phyloP scores from a whole-genome alignment of 2,888 invertebrate species.

The Lycophotia porphyrea region DNA sequence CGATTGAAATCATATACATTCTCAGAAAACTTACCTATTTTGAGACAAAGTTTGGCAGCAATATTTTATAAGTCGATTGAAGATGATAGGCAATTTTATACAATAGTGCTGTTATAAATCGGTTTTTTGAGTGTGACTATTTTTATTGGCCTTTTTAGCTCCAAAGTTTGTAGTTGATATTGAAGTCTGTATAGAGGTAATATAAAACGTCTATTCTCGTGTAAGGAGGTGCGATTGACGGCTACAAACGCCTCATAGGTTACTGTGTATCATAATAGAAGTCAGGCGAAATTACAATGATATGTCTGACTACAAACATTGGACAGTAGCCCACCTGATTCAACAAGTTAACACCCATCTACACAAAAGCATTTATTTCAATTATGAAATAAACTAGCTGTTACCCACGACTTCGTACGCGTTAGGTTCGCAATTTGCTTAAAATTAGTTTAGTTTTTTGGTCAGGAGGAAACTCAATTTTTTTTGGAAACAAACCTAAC shows the following conservation, averaged over 20 bases:
- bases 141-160: background rate
- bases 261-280: background rate
- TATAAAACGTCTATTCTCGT: background rate
- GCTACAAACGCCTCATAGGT: background rate
- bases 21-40: constrained; percentile 26
- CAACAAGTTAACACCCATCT: too few relatives aligned
- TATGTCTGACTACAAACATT: background rate
- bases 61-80: constrained; percentile 16
- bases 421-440: too few relatives aligned
- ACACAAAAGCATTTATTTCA: too few relatives aligned
- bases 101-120: background rate
- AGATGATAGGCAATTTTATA: constrained; percentile 16
- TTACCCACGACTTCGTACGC: too few relatives aligned
- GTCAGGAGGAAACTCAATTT: too few relatives aligned
- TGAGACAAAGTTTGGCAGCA: constrained; percentile 10
- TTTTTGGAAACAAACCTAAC: too few relatives aligned
- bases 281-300: background rate
- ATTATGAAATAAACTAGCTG: too few relatives aligned
- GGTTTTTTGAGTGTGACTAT: background rate
- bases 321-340: background rate
- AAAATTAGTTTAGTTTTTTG: too few relatives aligned
- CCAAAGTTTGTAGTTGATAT: too few relatives aligned
- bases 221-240: background rate
- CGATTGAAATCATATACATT: constrained; percentile 24
- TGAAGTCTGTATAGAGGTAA: background rate